These are phyloP conservation scores for Drosophila tsacasi DNA, from an alignment of 1,140 invertebrate genomes.

Conservation along the genomic window DNA sequence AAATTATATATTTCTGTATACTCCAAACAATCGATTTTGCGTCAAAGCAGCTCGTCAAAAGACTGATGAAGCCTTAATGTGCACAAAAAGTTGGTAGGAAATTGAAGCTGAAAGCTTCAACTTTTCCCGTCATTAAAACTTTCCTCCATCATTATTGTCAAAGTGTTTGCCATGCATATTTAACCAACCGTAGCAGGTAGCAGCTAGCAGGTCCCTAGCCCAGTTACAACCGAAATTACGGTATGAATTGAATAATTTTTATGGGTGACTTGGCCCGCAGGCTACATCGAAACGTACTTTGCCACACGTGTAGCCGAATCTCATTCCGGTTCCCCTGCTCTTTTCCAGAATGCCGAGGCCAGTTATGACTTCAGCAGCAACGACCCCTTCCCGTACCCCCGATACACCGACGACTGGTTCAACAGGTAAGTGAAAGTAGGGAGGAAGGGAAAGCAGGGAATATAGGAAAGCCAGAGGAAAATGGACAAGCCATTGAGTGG, in stretches of 20 bases:
- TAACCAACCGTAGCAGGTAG: constrained; percentile 16
- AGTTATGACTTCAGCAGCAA: constrained; percentile 99
- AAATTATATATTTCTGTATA: constrained; percentile 4
- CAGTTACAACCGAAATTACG: constrained; percentile 11
- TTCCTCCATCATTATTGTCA: constrained; percentile 26
- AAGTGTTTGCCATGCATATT: constrained; percentile 31
- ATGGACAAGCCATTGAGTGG: constrained; percentile 2
- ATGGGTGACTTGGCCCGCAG: constrained; percentile 5
- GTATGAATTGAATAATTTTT: constrained; percentile 34
- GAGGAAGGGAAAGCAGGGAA: constrained; percentile 20
- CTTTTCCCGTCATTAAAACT: constrained; percentile 50
- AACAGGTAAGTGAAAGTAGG: constrained; percentile 91
- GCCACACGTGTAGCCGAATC: constrained; percentile 11
- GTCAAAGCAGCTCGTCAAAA: constrained; percentile 2
- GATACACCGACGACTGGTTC: constrained; percentile 99
- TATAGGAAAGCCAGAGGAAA: constrained; percentile 65
- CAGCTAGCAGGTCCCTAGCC: constrained; percentile 1
- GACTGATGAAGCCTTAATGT: constrained; percentile 28
- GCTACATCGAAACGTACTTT: constrained; percentile 37
- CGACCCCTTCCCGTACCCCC: constrained; percentile 98
- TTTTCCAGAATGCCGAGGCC: constrained; percentile 95
- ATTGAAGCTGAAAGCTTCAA: constrained; percentile 44
- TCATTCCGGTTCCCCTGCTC: constrained; percentile 9
- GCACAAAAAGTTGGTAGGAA: constrained; percentile 26
- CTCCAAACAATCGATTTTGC: constrained; percentile 22